Evolutionary conservation across 2,113 vertebrate species (phyloP).

Genomic region (Sarotherodon lohbergeri): DNA sequence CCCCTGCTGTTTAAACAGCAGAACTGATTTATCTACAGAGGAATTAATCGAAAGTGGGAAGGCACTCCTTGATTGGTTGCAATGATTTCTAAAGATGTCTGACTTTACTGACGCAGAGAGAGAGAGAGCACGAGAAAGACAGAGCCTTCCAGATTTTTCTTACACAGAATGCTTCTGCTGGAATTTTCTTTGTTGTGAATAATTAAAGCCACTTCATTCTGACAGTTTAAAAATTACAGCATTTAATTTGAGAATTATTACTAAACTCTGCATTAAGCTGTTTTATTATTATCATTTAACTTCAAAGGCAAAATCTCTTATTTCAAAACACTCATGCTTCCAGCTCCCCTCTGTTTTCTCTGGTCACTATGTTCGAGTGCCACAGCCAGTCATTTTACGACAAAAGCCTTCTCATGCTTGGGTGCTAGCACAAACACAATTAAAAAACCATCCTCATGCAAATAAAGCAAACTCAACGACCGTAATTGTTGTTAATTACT

Average conservation of each 20-base stretch:
- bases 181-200: not conserved
- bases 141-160: not conserved
- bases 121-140: not conserved
- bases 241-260: not conserved
- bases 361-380: not conserved
- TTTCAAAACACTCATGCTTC: not conserved
- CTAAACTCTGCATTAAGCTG: not conserved
- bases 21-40: not conserved
- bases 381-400: not conserved
- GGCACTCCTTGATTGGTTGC: not conserved
- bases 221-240: not conserved
- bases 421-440: constrained; percentile 33
- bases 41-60: not conserved
- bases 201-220: not conserved
- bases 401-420: constrained; percentile 29
- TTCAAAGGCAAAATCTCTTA: not conserved
- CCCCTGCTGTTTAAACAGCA: not conserved
- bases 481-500: constrained; percentile 61
- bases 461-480: constrained; percentile 10
- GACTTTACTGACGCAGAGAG: not conserved
- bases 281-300: not conserved
- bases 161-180: not conserved
- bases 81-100: not conserved
- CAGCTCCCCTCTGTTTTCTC: not conserved
- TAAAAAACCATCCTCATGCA: constrained; percentile 25